A percentile compares a stretch with the other conserved stretches of the same genome.
Evolutionary conservation across 1,140 invertebrate genomes (phyloP).

Genomic region (Heliconius hewitsoni): DNA sequence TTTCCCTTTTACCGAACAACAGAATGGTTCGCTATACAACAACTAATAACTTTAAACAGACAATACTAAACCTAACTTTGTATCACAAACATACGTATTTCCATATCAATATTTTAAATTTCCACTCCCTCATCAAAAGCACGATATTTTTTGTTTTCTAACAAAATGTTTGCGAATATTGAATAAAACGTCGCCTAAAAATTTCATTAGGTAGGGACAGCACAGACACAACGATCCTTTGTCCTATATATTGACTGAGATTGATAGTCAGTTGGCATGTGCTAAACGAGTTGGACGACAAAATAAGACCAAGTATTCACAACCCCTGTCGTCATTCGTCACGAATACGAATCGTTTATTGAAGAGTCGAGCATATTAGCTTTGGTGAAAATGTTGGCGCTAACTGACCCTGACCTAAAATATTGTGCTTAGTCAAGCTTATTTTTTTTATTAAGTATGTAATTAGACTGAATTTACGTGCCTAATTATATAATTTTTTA

Average conservation of each 20-base stretch:
- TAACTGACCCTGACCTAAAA: not conserved
- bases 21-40: too few relatives aligned
- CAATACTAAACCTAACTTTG: not conserved
- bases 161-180: not conserved
- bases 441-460: not conserved
- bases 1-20: too few relatives aligned
- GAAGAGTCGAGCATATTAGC: constrained; percentile 60
- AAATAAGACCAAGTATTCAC: constrained; percentile 74
- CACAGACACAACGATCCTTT: constrained; percentile 67
- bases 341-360: constrained; percentile 64
- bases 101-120: not conserved
- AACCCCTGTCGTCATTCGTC: constrained; percentile 70
- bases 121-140: not conserved
- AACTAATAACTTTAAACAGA: too few relatives aligned
- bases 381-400: constrained; percentile 33
- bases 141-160: not conserved
- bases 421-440: constrained; percentile 30
- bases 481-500: not conserved
- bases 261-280: constrained; percentile 75
- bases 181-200: constrained; percentile 54
- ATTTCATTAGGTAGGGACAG: constrained; percentile 67
- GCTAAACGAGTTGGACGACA: constrained; percentile 70
- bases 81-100: not conserved
- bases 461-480: not conserved
- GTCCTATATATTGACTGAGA: constrained; percentile 75